phyloP scores from a whole-genome alignment of 1,140 invertebrate species.

The Leguminivora glycinivorella region DNA sequence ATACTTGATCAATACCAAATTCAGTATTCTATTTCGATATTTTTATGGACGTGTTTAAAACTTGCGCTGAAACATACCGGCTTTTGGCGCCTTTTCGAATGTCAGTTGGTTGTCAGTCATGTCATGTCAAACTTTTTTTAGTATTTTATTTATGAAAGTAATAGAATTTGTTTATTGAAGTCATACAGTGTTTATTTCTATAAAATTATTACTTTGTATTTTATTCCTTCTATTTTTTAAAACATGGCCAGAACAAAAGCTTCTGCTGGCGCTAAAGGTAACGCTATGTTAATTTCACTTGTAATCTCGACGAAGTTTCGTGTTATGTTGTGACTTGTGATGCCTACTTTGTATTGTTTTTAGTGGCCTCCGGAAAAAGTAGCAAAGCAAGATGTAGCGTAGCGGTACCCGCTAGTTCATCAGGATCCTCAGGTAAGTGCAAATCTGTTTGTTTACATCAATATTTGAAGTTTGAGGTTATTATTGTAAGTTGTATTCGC shows the following conservation, averaged over 20 bases:
- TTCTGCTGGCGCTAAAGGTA: conserved; percentile 70
- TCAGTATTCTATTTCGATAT: not conserved
- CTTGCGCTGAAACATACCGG: not conserved
- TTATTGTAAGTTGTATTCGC: not conserved
- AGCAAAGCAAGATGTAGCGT: conserved; percentile 62
- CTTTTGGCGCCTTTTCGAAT: conserved; percentile 2
- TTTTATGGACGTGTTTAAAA: not conserved
- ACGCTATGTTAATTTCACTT: not conserved
- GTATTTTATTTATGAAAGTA: not conserved
- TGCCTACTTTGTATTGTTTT: conserved; percentile 32
- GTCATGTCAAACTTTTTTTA: not conserved
- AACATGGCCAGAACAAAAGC: conserved; percentile 71
- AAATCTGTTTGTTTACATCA: not conserved
- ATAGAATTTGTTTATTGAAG: not conserved
- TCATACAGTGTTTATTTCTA: not conserved
- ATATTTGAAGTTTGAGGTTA: conserved; percentile 18
- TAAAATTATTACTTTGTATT: not conserved
- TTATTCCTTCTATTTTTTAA: not conserved
- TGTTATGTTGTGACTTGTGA: not conserved
- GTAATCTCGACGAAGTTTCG: not conserved
- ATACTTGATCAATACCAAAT: not conserved
- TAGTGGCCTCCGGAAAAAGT: conserved; percentile 63
- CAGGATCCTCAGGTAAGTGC: conserved; percentile 39
- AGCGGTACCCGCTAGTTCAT: conserved; percentile 42
- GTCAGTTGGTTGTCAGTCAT: not conserved